Conservation (phyloP, 2,888 invertebrate species). For the Ophion slaviceki region DNA sequence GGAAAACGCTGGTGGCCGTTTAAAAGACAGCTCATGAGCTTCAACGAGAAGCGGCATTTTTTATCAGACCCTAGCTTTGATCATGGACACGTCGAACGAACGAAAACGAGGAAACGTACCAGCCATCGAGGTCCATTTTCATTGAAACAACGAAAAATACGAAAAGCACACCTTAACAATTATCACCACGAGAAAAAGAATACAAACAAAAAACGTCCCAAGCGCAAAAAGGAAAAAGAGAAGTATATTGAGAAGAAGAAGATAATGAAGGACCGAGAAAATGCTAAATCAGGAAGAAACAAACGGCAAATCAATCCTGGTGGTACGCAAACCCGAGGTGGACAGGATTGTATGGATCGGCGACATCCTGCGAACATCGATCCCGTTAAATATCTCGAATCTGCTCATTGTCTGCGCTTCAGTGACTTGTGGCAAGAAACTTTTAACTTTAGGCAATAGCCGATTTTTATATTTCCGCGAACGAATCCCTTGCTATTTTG, state of each 20-base stretch:
- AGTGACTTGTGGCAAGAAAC: conserved; percentile 83
- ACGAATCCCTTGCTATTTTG: neutral
- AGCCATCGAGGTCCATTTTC: conserved; percentile 16
- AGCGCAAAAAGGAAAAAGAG: conserved; percentile 59
- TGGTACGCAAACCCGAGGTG: conserved; percentile 82
- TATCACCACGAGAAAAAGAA: conserved; percentile 26
- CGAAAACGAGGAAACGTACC: conserved; percentile 1
- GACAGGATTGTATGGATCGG: conserved; percentile 84
- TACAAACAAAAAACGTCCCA: conserved; percentile 48
- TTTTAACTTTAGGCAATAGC: conserved; percentile 1
- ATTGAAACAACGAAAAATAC: conserved; percentile 47
- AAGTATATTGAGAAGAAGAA: conserved; percentile 48
- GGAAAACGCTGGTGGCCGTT: conserved; percentile 64
- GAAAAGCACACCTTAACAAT: conserved; percentile 45
- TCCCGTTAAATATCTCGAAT: conserved; percentile 83
- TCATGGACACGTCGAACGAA: conserved; percentile 12
- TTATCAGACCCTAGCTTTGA: conserved; percentile 42
- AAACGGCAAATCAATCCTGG: conserved; percentile 67
- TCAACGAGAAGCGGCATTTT: conserved; percentile 29
- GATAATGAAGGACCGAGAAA: conserved; percentile 16
- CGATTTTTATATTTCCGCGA: neutral
- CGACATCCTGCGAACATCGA: conserved; percentile 80
- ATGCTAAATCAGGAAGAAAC: conserved; percentile 39
- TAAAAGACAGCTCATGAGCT: conserved; percentile 60
- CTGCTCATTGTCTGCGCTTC: conserved; percentile 85